Percentiles rank a stretch among this genome's conserved stretches.
phyloP scores from a whole-genome alignment of 2,113 vertebrate genomes.

The Lipophrys pholis region DNA sequence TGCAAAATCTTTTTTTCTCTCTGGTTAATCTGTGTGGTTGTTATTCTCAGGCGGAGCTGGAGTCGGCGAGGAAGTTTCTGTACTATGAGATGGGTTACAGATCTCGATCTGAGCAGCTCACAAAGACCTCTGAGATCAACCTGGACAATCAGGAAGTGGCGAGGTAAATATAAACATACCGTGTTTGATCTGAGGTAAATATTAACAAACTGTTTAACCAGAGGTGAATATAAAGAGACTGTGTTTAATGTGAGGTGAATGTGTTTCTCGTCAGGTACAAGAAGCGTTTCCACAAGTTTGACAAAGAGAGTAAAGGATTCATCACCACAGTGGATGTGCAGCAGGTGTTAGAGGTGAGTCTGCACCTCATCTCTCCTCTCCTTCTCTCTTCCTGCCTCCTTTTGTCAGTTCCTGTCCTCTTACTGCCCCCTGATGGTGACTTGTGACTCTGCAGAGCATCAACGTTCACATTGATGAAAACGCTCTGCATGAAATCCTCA shows the following conservation, averaged over 20 bases:
- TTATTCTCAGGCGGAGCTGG: slow-evolving; percentile 87
- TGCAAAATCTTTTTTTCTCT: too few species aligned
- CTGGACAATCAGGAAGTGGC: slow-evolving; percentile 88
- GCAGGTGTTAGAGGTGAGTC: slow-evolving; percentile 89
- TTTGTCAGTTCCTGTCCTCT: not conserved
- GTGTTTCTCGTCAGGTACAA: slow-evolving; percentile 86
- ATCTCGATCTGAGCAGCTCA: slow-evolving; percentile 92
- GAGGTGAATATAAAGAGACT: too few species aligned
- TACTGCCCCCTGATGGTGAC: not conserved
- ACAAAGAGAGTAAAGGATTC: slow-evolving; percentile 96
- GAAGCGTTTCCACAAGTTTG: slow-evolving; percentile 96
- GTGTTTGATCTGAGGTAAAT: too few species aligned
- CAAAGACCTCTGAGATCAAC: slow-evolving; percentile 90
- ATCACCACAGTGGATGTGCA: slow-evolving; percentile 96
- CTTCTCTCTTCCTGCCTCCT: not conserved
- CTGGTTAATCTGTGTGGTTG: too few species aligned
- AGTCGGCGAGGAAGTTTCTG: slow-evolving; percentile 89
- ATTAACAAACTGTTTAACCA: too few species aligned
- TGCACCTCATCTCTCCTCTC: not conserved
- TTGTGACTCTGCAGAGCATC: slow-evolving; percentile 85
- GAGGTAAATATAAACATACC: slow-evolving; percentile 79
- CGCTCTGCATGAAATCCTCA: slow-evolving; percentile 94
- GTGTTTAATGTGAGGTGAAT: too few species aligned
- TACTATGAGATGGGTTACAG: slow-evolving; percentile 98
- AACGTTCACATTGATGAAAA: slow-evolving; percentile 92